phyloP scores from a whole-genome alignment of 2,888 invertebrate genomes.

The Scaptomyza polygonia region DNA sequence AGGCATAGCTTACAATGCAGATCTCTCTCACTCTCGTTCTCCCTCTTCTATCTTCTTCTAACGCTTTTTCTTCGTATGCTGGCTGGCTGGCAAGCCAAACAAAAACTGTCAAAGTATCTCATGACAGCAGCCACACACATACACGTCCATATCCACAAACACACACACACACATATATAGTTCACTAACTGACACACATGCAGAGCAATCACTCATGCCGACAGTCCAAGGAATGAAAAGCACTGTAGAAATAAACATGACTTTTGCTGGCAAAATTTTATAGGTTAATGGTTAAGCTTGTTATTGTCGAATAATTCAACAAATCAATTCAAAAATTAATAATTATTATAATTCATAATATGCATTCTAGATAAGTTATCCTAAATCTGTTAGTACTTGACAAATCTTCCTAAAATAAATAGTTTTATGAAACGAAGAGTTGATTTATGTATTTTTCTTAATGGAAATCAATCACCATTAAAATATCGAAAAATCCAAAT shows the following conservation, averaged over 20 bases:
- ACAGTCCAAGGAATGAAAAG: conserved; percentile 9
- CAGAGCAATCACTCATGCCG: conserved; percentile 69
- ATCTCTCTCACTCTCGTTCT: background rate
- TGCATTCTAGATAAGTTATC: too few relatives aligned
- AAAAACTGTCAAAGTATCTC: conserved; percentile 77
- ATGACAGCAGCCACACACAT: conserved; percentile 56
- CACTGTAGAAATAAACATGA: background rate
- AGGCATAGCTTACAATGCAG: conserved; percentile 17
- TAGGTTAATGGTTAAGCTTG: too few relatives aligned
- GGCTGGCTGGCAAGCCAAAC: conserved; percentile 52
- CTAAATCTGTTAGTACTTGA: too few relatives aligned
- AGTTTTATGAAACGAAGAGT: background rate
- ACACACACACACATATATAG: conserved; percentile 20
- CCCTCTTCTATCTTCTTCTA: background rate
- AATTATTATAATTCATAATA: too few relatives aligned
- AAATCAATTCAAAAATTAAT: too few relatives aligned
- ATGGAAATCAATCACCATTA: too few relatives aligned
- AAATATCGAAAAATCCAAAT: too few relatives aligned
- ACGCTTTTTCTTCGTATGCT: background rate
- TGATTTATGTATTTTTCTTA: too few relatives aligned
- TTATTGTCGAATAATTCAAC: too few relatives aligned
- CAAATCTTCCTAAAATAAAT: too few relatives aligned
- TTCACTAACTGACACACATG: conserved; percentile 47
- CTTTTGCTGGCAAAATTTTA: background rate
- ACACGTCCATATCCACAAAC: conserved; percentile 37